Base-by-base conservation (phyloP, 2,888 invertebrate genomes). In the Laspeyria flexula region DNA sequence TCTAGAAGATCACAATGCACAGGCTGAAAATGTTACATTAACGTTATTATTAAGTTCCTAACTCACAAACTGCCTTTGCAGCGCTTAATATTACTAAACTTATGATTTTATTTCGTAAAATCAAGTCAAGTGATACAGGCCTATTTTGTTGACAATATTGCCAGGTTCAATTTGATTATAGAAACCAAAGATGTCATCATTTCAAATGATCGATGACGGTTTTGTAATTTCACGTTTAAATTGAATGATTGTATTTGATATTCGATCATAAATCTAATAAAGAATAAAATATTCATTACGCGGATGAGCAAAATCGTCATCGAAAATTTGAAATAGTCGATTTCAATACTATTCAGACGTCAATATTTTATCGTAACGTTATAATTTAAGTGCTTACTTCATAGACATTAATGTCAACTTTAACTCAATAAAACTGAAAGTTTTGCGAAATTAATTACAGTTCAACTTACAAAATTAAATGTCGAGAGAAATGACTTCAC, bases 1-100 rank as follows among this genome's bases (percentile, higher is more conserved):
- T 64, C 86, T 90, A 89, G 79, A 88, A 89, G 88, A 90, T 90
- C 88, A 90, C 90, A 90, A 82, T 85, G 86, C 81, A 73, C 80
- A 87, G 81, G 81, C 85, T 81, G 77, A 75, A 80, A 68, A 77
- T 27, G 21, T 75, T 12, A 33, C 3, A 1, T 49, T 42, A 46
- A 49, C 29, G 40, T 45, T 38, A 15, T 33, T 48, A 49, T n/a
- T 9, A 40, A 51, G 21, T 35, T 37, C 30, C 29, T 54, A 52
- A 62, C 42, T 52, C 21, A 42, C 15, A 44, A 40, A 50, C 34
- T 50, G 62, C 39, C 45, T 57, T 31, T 34, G 38, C 47, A 40
- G 44, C 10, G 18, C 23, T 49, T 43, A 23, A 54, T 21, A 13
- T 38, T 33, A 37, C 40, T 41, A 37, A 38, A 12, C 33, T 18